Evolutionary conservation across 2,113 vertebrate species (phyloP).

Genomic region (Mormyrus iriodes): DNA sequence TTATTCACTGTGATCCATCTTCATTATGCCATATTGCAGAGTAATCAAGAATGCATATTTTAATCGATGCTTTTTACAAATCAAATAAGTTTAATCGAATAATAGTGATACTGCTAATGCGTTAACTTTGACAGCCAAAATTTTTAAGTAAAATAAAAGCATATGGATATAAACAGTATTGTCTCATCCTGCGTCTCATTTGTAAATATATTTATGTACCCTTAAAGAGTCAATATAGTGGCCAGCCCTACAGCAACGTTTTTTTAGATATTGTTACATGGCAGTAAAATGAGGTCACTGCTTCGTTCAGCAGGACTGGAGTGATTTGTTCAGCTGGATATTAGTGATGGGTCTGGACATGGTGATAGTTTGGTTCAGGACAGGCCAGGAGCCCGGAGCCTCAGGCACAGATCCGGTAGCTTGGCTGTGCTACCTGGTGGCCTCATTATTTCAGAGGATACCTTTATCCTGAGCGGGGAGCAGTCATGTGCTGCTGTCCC

Average conservation of each 20-base stretch:
- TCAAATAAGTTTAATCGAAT: no score
- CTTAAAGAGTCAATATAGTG: not conserved
- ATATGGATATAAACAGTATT: not conserved
- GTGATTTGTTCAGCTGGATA: not conserved
- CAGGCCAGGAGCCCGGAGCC: not conserved
- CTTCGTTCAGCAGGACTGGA: not conserved
- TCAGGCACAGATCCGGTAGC: not conserved
- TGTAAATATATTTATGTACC: not conserved
- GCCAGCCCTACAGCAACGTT: not conserved
- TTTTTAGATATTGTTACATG: not conserved
- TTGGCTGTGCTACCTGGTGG: not conserved
- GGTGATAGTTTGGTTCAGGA: not conserved
- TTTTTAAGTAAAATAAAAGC: no score
- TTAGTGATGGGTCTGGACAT: not conserved
- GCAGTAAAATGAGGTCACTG: not conserved
- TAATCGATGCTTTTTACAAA: not conserved
- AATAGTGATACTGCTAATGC: no score
- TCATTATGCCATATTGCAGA: not conserved
- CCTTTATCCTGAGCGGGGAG: not conserved
- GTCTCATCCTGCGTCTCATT: not conserved
- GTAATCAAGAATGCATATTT: not conserved
- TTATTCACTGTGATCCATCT: not conserved
- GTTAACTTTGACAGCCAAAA: no score
- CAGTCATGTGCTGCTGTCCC: not conserved
- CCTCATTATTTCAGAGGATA: not conserved